Base-by-base conservation (phyloP, 1,140 invertebrate species). In the Apis dorsata region DNA sequence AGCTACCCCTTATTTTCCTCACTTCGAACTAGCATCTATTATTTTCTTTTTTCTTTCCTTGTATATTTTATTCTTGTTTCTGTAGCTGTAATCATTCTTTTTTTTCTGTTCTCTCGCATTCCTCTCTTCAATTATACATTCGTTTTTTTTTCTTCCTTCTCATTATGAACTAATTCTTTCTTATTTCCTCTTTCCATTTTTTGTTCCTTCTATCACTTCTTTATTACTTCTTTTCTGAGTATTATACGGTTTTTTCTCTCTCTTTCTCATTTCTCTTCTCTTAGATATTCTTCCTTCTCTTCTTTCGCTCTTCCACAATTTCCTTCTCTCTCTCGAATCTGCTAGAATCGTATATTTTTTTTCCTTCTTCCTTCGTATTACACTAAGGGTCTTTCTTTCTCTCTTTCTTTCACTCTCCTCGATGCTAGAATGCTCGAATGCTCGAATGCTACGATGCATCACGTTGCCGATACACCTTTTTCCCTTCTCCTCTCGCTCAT, bases 1-100 rank as follows among this genome's bases (percentile, higher is more conserved):
- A 88, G 88, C 89, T 89, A 91, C 92, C 91, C 92, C 91, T 93
- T 93, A 92, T 91, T 93, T 93, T 93, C 91, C 89, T 90, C 88
- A 90, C 89, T 90, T 7, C 34, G 0, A 53, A 49, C 71, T 63
- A 19, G 51, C 55, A 51, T 28, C 65, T 8, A 24, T 17, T 60
- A 11, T 44, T 8, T 62, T 15, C 51, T 21, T 69, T 70, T n/a
- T 24, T 65, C 10, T 28, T n/a, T 49, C 8, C 53, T 24, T 24
- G 24, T 24, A 24, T 24, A 24, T 24, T 24, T 51, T 60, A 13
- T 15, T 5, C 53, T 53, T 53, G 11, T 53, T 7, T 44, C 34
- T 44, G 4, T 44, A 44, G 34, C 34, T 44, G 4, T 44, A 7
- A 44, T 7, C 5, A 4, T 44, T 44, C 34, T 44, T 34, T 34